Percentiles rank a stretch among this genome's conserved stretches.
Conservation (phyloP, 2,888 invertebrate species). For the Blera fallax region DNA sequence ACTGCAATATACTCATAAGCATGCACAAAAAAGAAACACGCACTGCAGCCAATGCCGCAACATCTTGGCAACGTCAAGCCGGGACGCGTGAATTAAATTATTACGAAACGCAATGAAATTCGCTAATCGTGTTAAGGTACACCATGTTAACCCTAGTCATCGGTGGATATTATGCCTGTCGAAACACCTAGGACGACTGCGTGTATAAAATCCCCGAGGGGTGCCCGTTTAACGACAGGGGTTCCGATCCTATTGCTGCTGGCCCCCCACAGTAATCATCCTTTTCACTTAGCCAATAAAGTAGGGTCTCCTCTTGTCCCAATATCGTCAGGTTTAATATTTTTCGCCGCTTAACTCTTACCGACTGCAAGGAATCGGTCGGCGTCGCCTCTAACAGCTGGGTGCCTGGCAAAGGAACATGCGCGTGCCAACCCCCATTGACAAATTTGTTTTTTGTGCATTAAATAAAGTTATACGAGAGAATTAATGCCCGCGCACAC, state of each 20-base stretch:
- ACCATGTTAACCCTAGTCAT: slow-evolving; percentile 74
- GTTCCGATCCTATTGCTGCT: slow-evolving; percentile 54
- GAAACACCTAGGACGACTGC: slow-evolving; percentile 65
- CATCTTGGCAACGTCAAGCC: slow-evolving; percentile 24
- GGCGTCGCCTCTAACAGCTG: slow-evolving; percentile 68
- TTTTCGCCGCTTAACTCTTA: slow-evolving; percentile 10
- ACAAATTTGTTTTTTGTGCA: slow-evolving; percentile 78
- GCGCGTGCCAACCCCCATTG: slow-evolving; percentile 82
- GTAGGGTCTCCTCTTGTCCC: slow-evolving; percentile 63
- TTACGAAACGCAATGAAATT: slow-evolving; percentile 67
- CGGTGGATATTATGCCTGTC: slow-evolving; percentile 69
- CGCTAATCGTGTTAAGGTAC: slow-evolving; percentile 75
- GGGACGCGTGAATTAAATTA: slow-evolving; percentile 65
- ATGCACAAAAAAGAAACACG: background rate
- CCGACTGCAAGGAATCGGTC: slow-evolving; percentile 1
- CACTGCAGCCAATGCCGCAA: background rate
- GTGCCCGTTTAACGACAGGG: slow-evolving; percentile 70
- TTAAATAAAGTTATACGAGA: slow-evolving; percentile 70
- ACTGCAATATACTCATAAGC: background rate
- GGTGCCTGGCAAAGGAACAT: slow-evolving; percentile 58
- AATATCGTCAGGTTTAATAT: slow-evolving; percentile 64
- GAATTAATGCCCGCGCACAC: slow-evolving; percentile 60
- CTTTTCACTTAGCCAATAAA: slow-evolving; percentile 73
- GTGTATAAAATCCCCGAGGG: slow-evolving; percentile 60
- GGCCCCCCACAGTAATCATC: slow-evolving; percentile 70